Percentiles rank a stretch among this genome's conserved stretches.
Conservation (phyloP, 2,113 vertebrate genomes). For the Neodon shergylaensis region DNA sequence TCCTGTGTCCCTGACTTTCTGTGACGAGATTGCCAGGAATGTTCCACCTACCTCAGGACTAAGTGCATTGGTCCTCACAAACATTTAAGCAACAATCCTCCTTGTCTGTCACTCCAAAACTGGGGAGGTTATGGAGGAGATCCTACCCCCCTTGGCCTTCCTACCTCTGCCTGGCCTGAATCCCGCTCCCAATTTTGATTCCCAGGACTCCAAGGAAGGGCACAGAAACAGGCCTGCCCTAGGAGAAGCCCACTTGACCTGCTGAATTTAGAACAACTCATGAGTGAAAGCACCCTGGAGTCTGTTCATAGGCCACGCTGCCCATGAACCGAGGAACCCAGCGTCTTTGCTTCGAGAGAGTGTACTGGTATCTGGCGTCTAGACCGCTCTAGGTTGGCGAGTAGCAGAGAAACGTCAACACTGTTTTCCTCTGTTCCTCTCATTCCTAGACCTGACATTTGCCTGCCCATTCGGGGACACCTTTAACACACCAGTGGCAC, state of each 20-base stretch:
- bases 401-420: not conserved
- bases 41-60: too few species aligned
- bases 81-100: not conserved
- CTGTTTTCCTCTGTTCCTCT: accelerated
- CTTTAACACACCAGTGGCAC: too few species aligned
- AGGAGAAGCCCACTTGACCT: too few species aligned
- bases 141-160: not conserved
- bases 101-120: not conserved
- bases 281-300: not conserved
- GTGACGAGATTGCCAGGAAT: not conserved
- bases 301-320: not conserved
- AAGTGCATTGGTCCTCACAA: not conserved
- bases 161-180: not conserved
- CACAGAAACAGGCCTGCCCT: not conserved
- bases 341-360: not conserved
- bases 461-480: accelerated
- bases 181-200: not conserved
- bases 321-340: not conserved
- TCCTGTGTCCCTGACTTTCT: not conserved
- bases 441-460: not conserved
- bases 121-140: not conserved
- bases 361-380: not conserved
- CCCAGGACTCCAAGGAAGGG: not conserved
- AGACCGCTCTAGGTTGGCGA: not conserved
- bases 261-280: not conserved